Percentiles rank a stretch among this genome's conserved stretches.
phyloP scores from a whole-genome alignment of 2,797 vertebrate species.

The Sebastes steindachneri region DNA sequence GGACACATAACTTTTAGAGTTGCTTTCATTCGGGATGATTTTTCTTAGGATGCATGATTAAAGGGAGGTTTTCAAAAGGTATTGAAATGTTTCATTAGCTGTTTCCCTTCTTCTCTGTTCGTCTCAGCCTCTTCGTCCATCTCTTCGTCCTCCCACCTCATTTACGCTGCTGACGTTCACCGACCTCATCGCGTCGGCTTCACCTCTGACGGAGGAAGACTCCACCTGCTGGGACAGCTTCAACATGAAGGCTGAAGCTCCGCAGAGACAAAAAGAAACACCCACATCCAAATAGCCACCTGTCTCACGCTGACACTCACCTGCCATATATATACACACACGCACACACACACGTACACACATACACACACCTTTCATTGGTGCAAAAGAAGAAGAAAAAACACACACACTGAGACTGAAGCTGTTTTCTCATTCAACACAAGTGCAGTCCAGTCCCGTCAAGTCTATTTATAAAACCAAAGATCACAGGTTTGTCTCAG shows the following conservation, averaged over 20 bases:
- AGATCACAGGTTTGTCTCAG: conserved; percentile 37
- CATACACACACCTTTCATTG: conserved; percentile 13
- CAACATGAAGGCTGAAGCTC: conserved; percentile 86
- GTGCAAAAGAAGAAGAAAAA: background rate
- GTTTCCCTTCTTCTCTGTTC: background rate
- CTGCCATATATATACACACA: background rate
- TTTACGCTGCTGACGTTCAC: conserved; percentile 88
- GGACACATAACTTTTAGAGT: background rate
- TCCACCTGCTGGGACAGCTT: conserved; percentile 91
- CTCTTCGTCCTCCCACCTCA: conserved; percentile 63
- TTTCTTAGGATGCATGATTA: background rate
- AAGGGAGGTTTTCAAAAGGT: background rate
- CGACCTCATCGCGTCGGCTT: conserved; percentile 88
- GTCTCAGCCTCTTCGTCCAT: conserved; percentile 34
- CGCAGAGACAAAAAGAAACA: conserved; percentile 82
- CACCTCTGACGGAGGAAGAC: conserved; percentile 89
- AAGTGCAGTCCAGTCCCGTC: conserved; percentile 19
- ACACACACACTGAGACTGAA: conserved; percentile 24
- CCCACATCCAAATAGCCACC: conserved; percentile 22
- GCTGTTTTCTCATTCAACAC: conserved; percentile 46
- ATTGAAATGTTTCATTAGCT: background rate
- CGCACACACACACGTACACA: background rate
- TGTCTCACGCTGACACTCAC: conserved; percentile 28
- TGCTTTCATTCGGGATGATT: background rate
- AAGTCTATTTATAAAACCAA: conserved; percentile 45